These are phyloP conservation scores for Pangasius krempfi DNA, from an alignment of 2,797 vertebrate species.

Conservation along the genomic window DNA sequence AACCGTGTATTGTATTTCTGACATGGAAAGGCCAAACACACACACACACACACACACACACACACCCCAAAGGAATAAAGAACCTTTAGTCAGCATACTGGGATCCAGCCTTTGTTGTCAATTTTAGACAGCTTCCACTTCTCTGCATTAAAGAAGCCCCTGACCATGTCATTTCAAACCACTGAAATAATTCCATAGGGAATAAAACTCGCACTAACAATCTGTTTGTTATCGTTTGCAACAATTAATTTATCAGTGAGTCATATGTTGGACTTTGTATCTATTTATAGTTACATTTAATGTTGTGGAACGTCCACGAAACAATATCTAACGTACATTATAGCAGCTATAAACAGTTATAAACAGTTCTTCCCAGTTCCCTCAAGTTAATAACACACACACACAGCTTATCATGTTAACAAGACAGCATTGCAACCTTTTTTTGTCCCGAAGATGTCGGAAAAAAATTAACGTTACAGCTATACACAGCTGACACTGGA, in stretches of 20 bases:
- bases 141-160: background rate
- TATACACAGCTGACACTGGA: background rate
- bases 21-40: conserved; percentile 17
- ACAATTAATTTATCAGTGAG: too few relatives aligned
- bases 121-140: background rate
- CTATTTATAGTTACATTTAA: background rate
- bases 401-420: background rate
- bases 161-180: background rate
- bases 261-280: background rate
- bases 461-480: too few relatives aligned
- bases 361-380: background rate
- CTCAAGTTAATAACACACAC: background rate
- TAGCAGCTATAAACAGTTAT: too few relatives aligned
- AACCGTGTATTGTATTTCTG: conserved; percentile 58
- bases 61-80: background rate
- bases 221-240: too few relatives aligned
- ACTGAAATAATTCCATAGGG: background rate
- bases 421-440: too few relatives aligned
- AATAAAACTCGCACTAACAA: background rate
- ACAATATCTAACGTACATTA: too few relatives aligned
- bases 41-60: background rate
- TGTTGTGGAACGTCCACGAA: background rate
- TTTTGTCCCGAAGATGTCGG: too few relatives aligned
- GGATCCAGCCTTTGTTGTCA: background rate
- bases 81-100: conserved; percentile 9